These are phyloP conservation scores for Alethe diademata DNA, from an alignment of 2,113 vertebrate species.

Conservation along the genomic window DNA sequence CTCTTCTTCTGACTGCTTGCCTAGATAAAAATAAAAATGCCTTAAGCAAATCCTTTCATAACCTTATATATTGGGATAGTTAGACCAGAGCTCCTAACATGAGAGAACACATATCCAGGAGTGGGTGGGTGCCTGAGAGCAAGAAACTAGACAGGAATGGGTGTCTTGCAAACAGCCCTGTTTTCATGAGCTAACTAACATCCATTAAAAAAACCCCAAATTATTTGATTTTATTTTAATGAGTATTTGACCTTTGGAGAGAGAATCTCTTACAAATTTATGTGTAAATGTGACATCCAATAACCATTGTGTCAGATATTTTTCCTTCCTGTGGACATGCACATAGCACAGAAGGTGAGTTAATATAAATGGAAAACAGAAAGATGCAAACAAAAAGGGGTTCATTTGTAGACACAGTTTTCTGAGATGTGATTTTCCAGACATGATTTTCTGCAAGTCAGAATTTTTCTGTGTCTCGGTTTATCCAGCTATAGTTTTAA, in stretches of 20 bases:
- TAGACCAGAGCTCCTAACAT: constrained; percentile 19
- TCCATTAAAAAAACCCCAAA: not conserved
- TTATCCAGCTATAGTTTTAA: not conserved
- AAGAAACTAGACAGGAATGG: not conserved
- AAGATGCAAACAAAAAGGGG: not conserved
- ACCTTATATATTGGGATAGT: constrained; percentile 6
- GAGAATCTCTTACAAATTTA: not conserved
- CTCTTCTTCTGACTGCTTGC: not conserved
- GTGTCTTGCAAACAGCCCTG: not conserved
- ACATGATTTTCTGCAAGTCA: not conserved
- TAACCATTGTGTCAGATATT: not conserved
- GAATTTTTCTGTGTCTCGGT: not conserved
- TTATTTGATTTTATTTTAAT: not conserved
- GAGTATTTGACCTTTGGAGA: not conserved
- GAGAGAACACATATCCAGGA: constrained; percentile 54
- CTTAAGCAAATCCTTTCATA: constrained; percentile 64
- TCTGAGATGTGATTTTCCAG: not conserved
- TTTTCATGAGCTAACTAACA: not conserved
- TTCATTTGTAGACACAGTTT: not conserved
- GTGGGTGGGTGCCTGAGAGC: constrained; percentile 29
- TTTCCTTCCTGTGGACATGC: not conserved
- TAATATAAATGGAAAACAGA: not conserved
- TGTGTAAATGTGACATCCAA: not conserved
- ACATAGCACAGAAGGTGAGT: not conserved
- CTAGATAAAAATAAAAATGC: constrained; percentile 54